phyloP scores from a whole-genome alignment of 2,888 invertebrate species.

The Anoplius nigerrimus region DNA sequence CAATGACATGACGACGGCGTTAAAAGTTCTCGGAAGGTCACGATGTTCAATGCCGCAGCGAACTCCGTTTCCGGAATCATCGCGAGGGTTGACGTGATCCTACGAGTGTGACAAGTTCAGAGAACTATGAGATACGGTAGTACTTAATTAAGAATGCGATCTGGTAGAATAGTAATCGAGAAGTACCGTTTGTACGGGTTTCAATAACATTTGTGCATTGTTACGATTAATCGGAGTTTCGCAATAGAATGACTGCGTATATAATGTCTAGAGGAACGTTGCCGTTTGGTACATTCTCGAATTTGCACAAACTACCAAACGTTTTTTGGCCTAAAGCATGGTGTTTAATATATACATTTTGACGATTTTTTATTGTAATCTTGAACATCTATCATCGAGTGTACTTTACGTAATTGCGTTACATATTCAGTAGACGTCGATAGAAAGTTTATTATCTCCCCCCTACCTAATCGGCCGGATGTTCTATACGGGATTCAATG shows the following conservation, averaged over 20 bases:
- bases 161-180: conserved; percentile 10
- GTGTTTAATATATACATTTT: background rate
- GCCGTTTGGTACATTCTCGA: conserved; percentile 21
- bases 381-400: background rate
- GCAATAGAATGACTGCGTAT: conserved; percentile 14
- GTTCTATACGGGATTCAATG: too few relatives aligned
- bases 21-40: too few relatives aligned
- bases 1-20: too few relatives aligned
- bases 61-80: too few relatives aligned
- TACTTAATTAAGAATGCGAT: conserved; percentile 1
- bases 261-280: conserved; percentile 20
- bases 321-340: conserved; percentile 33
- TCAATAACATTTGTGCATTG: conserved; percentile 16
- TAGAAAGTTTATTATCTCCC: conserved; percentile 1
- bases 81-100: too few relatives aligned
- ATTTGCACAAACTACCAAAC: conserved; percentile 25
- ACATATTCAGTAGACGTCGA: background rate
- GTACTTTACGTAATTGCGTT: background rate
- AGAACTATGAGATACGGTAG: background rate
- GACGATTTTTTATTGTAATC: background rate
- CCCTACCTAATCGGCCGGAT: background rate
- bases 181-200: conserved; percentile 15
- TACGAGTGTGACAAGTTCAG: too few relatives aligned
- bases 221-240: conserved; percentile 1
- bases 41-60: too few relatives aligned